Evolutionary conservation across 2,113 vertebrate genomes (phyloP), one percentile per base, ranked within the genome.

Genomic region (Microtus richardsoni): DNA sequence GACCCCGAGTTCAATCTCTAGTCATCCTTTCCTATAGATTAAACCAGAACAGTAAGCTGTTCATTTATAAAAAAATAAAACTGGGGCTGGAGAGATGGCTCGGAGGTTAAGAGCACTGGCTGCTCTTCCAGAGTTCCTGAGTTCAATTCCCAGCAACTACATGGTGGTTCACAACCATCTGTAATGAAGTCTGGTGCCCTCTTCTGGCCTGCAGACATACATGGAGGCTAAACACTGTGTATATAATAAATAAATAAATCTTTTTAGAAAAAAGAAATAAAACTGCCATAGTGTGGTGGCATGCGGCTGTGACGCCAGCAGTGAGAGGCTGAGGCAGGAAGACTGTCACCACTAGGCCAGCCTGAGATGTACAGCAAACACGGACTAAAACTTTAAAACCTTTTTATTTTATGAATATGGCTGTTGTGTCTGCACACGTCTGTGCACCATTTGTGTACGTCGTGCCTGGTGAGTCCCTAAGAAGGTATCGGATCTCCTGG

Each of bases 21-120:
- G 58, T 28, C 44, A n/a, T 6, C 64, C 26, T 79, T 68, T 54
- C 28, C 17, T 60, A 26, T 1, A 52, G 71, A 64, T 52, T 64
- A 96, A 87, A 89, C 24, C 39, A 89, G 47, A 82, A 92, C n/a
- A 58, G 39, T 83, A 82, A 96, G 60, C 75, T 80, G 88, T 66
- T 71, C 28, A 82, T 44, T 90, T 64, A 58, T 70, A 94, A 92
- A 49, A 12, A 49, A 49, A 49, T 52, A 52, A 52, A 13, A 52
- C 49, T 52, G 49, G 49, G 49, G 49, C 49, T 52, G 49, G 49
- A 49, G 49, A 49, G 49, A 49, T 49, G 49, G 49, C 49, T 49
- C 11, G 12, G 49, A 49, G 49, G 49, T 49, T 49, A 12, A 49
- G 49, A 49, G 49, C 49, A 49, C 49, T 12, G 49, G 49, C 49